Evolutionary conservation across 2,888 invertebrate genomes (phyloP).

Genomic region (Sarcophaga caerulescens): DNA sequence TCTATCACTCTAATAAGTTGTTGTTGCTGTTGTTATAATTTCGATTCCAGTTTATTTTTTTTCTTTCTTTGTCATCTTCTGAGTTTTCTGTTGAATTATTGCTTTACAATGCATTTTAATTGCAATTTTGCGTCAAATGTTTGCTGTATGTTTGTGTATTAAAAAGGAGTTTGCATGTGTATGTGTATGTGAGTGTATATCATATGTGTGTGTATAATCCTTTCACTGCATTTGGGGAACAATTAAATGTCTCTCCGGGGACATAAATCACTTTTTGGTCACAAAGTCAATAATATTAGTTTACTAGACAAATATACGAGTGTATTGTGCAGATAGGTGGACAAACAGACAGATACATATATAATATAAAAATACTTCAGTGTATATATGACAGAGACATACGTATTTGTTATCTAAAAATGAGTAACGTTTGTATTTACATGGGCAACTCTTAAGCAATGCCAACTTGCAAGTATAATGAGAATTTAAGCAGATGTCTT

Average conservation of each 20-base stretch:
- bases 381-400: background rate
- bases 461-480: constrained; percentile 26
- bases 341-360: background rate
- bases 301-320: constrained; percentile 37
- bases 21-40: constrained; percentile 13
- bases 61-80: constrained; percentile 1
- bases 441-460: background rate
- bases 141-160: constrained; percentile 18
- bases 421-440: no score
- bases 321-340: background rate
- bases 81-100: constrained; percentile 58
- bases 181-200: constrained; percentile 35
- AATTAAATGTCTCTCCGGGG: constrained; percentile 67
- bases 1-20: constrained; percentile 47
- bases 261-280: constrained; percentile 66
- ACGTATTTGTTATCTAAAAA: no score
- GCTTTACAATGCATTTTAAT: constrained; percentile 67
- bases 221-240: constrained; percentile 66
- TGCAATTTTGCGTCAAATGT: constrained; percentile 60
- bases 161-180: constrained; percentile 13
- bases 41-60: background rate
- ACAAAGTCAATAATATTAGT: constrained; percentile 66
- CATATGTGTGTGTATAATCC: constrained; percentile 42
- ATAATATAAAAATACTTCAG: constrained; percentile 23
- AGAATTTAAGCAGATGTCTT: constrained; percentile 58